Base-by-base conservation (phyloP, 1,140 invertebrate species). In the Zelostemma sp. region DNA sequence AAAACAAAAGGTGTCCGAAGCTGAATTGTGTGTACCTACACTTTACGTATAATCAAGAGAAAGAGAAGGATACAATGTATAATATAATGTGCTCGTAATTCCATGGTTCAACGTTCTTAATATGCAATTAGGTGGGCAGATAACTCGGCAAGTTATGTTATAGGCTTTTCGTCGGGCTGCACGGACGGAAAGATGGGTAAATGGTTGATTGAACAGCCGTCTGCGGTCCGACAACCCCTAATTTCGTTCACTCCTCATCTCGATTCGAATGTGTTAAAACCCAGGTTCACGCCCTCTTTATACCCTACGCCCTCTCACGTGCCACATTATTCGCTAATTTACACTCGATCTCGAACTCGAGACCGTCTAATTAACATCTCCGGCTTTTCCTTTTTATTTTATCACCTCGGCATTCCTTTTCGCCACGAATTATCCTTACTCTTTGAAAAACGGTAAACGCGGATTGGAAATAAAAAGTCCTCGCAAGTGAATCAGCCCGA, bases 81-180 rank as follows among this genome's bases (percentile, higher is more conserved):
- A n/a, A n/a, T n/a, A n/a, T n/a, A n/a, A n/a, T n/a, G 47, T 19
- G 41, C 54, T 51, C 1, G 41, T 74, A 77, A 80, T 79, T 81
- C 79, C 49, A 62, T 68, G 66, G 78, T 81, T 79, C 71, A 80
- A 78, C 71, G 74, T 54, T 68, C 72, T 71, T 74, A 65, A 67
- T 74, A 41, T 46, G 28, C 51, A 63, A 69, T 66, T 67, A 54
- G 60, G 66, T 47, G 61, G 66, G 60, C 51, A 54, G 60, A 65
- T 66, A 69, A 38, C 28, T 55, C 55, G 49, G 54, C 54, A 66
- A 64, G 54, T 72, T 73, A 68, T 49, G 70, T 72, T 67, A 77
- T 69, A 43, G 68, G 60, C 63, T 66, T 75, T 67, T 65, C 64
- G 58, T 61, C 62, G 54, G 45, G 46, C 46, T 18, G 46, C 11